Conservation (phyloP, 2,797 vertebrate species). For the Iguana delicatissima region DNA sequence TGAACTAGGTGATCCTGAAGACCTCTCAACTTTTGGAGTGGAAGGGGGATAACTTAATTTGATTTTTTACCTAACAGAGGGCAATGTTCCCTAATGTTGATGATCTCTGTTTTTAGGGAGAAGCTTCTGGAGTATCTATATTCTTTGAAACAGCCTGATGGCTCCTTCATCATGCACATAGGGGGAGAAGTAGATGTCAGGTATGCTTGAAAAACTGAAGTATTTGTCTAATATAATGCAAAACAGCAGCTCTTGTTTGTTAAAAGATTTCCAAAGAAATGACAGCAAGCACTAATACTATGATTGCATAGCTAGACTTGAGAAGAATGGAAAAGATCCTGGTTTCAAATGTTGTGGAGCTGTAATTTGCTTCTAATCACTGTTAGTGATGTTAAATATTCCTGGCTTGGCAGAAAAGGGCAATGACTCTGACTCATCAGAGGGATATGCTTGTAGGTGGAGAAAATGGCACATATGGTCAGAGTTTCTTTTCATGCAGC, state of each 20-base stretch:
- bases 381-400: not conserved
- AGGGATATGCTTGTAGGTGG: not conserved
- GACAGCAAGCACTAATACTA: not conserved
- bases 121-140: constrained; percentile 92
- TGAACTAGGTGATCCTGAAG: not conserved
- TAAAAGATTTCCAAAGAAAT: not conserved
- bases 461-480: not conserved
- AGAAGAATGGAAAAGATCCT: not conserved
- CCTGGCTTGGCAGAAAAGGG: not conserved
- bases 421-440: not conserved
- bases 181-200: constrained; percentile 98
- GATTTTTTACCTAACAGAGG: not conserved
- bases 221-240: constrained; percentile 27
- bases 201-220: constrained; percentile 77
- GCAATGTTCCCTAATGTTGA: not conserved
- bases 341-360: not conserved
- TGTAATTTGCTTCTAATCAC: not conserved
- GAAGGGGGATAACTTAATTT: too few species aligned
- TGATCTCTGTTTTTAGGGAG: constrained; percentile 80
- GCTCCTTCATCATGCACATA: constrained; percentile 96
- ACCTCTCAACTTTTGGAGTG: not conserved
- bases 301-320: not conserved
- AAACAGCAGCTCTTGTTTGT: not conserved
- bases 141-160: constrained; percentile 92
- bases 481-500: not conserved